These are phyloP conservation scores for Lampropteryx suffumata DNA, from an alignment of 2,888 invertebrate species.

Conservation along the genomic window DNA sequence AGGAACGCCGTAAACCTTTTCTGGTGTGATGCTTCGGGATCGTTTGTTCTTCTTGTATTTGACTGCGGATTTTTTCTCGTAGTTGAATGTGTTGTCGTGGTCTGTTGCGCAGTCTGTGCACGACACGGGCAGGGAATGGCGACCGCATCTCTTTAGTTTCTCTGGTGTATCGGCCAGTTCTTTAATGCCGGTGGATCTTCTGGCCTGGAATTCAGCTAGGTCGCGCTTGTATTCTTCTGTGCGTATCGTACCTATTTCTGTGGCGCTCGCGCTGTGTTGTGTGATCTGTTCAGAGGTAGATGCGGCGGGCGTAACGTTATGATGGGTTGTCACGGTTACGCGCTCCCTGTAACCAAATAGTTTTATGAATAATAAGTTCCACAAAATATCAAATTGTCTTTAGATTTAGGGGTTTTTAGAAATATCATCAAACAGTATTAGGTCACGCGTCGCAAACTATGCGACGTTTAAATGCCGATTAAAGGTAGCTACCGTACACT, in stretches of 20 bases:
- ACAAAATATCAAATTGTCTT: not conserved
- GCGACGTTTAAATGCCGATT: too few relatives aligned
- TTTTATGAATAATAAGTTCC: not conserved
- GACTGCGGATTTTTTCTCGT: constrained; percentile 69
- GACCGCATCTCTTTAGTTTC: constrained; percentile 65
- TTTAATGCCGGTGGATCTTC: constrained; percentile 58
- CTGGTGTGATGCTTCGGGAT: constrained; percentile 54
- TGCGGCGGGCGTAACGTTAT: constrained; percentile 48
- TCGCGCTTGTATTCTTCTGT: constrained; percentile 77
- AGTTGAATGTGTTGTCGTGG: constrained; percentile 69
- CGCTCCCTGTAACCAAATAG: constrained; percentile 61
- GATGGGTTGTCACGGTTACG: constrained; percentile 67
- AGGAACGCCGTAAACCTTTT: constrained; percentile 54
- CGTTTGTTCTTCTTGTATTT: constrained; percentile 71
- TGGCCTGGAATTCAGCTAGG: constrained; percentile 75
- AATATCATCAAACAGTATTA: too few relatives aligned
- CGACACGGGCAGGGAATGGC: constrained; percentile 69
- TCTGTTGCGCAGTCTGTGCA: constrained; percentile 69
- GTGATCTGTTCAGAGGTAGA: constrained; percentile 40
- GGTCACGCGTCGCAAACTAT: too few relatives aligned
- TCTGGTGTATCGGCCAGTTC: constrained; percentile 58
- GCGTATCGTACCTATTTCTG: constrained; percentile 67
- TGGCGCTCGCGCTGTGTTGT: constrained; percentile 29
- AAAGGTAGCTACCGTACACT: too few relatives aligned
- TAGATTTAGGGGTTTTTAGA: too few relatives aligned